Conservation (phyloP, 1,140 invertebrate genomes). For the Paraescarpia echinospica region DNA sequence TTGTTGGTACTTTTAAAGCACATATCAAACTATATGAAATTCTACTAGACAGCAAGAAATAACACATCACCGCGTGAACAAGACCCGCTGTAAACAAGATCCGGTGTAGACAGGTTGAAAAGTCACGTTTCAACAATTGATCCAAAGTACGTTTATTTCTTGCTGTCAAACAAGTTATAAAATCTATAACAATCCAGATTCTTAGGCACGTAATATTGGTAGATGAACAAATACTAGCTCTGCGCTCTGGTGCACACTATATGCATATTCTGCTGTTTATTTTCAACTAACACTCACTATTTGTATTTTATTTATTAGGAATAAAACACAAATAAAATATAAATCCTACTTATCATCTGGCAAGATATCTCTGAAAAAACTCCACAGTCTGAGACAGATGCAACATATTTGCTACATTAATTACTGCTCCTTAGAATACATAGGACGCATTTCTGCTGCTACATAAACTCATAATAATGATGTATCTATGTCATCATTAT, state of each 20-base stretch:
- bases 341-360: too few species aligned
- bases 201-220: background rate
- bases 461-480: background rate
- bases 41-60: too few species aligned
- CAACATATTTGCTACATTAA: background rate
- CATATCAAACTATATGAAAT: background rate
- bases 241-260: background rate
- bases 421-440: background rate
- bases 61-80: too few species aligned
- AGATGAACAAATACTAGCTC: background rate
- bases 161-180: background rate
- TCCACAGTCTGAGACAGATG: background rate
- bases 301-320: background rate
- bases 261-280: background rate
- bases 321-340: background rate
- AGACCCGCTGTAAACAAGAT: too few species aligned
- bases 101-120: too few species aligned
- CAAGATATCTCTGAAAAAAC: background rate
- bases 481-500: background rate
- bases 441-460: background rate
- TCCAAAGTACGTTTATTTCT: too few species aligned
- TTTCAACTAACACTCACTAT: background rate
- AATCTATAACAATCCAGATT: background rate
- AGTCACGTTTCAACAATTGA: too few species aligned
- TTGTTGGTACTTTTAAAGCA: background rate